Evolutionary conservation across 2,797 vertebrate species (phyloP).

Genomic region (Falco naumanni): DNA sequence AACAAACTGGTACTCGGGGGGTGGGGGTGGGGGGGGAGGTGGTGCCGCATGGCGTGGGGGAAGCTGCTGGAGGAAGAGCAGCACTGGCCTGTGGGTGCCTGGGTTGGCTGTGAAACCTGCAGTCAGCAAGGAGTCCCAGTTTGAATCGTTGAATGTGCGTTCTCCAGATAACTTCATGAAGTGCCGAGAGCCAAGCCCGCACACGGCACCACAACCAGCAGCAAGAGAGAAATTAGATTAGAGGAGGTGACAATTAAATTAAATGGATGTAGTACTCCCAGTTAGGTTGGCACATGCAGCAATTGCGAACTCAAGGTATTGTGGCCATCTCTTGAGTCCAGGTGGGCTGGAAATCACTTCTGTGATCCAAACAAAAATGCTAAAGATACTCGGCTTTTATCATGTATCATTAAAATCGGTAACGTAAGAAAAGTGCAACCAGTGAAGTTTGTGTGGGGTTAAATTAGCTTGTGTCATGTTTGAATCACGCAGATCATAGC

Average conservation of each 20-base stretch:
- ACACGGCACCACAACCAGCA: background rate
- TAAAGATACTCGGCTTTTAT: background rate
- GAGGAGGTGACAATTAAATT: background rate
- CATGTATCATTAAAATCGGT: background rate
- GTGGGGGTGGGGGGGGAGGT: too few species aligned
- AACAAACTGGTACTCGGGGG: background rate
- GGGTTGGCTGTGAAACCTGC: background rate
- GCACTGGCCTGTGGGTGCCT: background rate
- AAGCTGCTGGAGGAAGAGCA: background rate
- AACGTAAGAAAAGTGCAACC: background rate
- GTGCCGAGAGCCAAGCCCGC: background rate
- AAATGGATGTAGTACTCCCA: background rate
- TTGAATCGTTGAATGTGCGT: background rate
- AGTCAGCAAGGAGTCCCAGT: fast-evolving
- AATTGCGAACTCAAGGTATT: background rate
- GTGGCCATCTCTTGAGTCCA: background rate
- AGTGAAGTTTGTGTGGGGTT: background rate
- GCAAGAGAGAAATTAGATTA: too few species aligned
- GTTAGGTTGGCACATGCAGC: background rate
- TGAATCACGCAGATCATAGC: background rate
- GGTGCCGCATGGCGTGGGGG: fast-evolving
- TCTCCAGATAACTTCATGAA: background rate
- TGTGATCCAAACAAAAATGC: background rate
- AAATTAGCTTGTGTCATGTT: background rate
- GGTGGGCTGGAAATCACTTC: background rate